Evolutionary conservation across 2,797 vertebrate genomes (phyloP), one percentile per base, ranked within the genome.

Genomic region (Acanthurus lineatus): DNA sequence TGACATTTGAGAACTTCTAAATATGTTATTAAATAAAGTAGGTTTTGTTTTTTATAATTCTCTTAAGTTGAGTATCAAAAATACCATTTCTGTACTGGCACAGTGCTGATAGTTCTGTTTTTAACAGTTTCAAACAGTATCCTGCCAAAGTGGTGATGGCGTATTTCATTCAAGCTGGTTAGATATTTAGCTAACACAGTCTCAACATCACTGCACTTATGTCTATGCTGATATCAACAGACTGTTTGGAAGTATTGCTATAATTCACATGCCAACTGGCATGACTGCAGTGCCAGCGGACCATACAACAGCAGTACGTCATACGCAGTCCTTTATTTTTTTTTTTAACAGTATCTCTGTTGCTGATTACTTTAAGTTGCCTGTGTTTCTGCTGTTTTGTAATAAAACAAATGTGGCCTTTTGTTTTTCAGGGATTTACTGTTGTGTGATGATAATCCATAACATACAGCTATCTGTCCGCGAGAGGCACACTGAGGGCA

Each of bases 181-280:
- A n/a, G 49, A 77, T 48, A 25, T 68, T 65, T 25, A n/a, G 61
- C 60, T 4, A 58, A 59, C 22, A 40, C 12, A 38, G 14, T 44
- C 47, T 67, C 17, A 48, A 69, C 32, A 44, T 61, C 53, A 56
- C 5, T 47, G 54, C 57, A 32, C 48, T 49, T 35, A 35, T 28
- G 67, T 61, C 16, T 66, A 62, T 57, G 61, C 52, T 57, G 53
- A 66, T 57, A 40, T 62, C 38, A 49, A 63, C 56, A 67, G 66
- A 76, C 35, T 63, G 66, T 74, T 54, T 68, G 62, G 52, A 67
- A 52, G 28, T 32, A 76, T 42, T 40, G 62, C 56, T 44, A 20
- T 5, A 20, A 66, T 67, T 67, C 38, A 40, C n/a, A 16, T 51
- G 73, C 69, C 82, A 79, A 63, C 68, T 84, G 82, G 82, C 77